These are phyloP conservation scores for Tetranychus urticae DNA, from an alignment of 1,140 invertebrate species.

Conservation along the genomic window DNA sequence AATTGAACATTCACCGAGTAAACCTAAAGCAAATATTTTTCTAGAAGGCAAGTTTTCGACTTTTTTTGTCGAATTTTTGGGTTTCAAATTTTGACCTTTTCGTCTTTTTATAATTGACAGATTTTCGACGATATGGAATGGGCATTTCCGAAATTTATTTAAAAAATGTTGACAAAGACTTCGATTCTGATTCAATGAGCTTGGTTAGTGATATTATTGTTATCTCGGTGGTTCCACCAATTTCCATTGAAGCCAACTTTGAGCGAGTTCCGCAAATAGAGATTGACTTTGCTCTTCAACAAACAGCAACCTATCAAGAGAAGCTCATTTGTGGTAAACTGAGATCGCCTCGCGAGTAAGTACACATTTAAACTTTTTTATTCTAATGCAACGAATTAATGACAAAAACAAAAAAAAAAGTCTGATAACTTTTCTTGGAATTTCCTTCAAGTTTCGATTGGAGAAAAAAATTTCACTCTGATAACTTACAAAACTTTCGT, in stretches of 20 bases:
- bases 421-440: too few species aligned
- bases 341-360: conserved; percentile 1
- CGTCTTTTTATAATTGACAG: not conserved
- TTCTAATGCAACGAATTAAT: too few species aligned
- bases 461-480: too few species aligned
- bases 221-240: conserved; percentile 4
- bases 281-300: not conserved
- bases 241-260: conserved; percentile 8
- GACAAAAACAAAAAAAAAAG: too few species aligned
- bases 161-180: not conserved
- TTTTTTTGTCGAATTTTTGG: not conserved
- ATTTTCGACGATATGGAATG: conserved; percentile 5
- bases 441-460: too few species aligned
- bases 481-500: too few species aligned
- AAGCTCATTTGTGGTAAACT: not conserved
- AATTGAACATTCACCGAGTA: too few species aligned
- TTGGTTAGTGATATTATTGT: conserved; percentile 6
- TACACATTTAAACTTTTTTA: not conserved
- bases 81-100: not conserved
- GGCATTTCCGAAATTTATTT: conserved; percentile 1
- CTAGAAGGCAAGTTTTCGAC: not conserved
- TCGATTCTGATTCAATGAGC: not conserved
- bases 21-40: not conserved
- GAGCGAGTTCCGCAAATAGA: conserved; percentile 2
- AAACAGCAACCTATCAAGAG: not conserved